Conservation (phyloP, 2,888 invertebrate genomes). For the Norana najaformis region DNA sequence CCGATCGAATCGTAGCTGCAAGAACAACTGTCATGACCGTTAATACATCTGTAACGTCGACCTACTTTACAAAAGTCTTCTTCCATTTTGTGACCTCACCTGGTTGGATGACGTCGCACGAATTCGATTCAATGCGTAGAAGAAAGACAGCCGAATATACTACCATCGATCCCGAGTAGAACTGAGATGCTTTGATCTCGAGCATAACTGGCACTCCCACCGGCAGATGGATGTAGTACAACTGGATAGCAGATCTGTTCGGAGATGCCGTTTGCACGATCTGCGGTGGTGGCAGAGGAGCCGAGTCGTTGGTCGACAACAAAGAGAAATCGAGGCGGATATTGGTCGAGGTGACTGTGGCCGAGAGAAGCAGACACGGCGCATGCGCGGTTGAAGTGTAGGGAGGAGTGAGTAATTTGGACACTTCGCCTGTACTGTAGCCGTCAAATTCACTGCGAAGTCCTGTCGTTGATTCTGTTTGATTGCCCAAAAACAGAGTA, state of each 20-base stretch:
- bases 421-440: neutral
- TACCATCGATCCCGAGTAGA: neutral
- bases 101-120: neutral
- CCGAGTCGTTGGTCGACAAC: neutral
- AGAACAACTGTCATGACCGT: too few species aligned
- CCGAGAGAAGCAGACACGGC: neutral
- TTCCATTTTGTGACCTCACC: neutral
- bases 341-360: neutral
- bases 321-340: neutral
- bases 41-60: too few species aligned
- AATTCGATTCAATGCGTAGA: neutral
- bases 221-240: neutral
- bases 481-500: neutral
- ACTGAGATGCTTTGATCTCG: neutral
- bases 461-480: neutral
- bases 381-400: neutral
- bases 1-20: too few species aligned
- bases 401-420: neutral
- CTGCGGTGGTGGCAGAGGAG: neutral
- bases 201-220: neutral
- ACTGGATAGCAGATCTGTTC: neutral
- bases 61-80: neutral
- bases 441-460: conserved; percentile 6
- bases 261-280: neutral
- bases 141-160: conserved; percentile 5